These are phyloP conservation scores for Subacronicta megacephala DNA, from an alignment of 2,888 invertebrate species.

Conservation along the genomic window DNA sequence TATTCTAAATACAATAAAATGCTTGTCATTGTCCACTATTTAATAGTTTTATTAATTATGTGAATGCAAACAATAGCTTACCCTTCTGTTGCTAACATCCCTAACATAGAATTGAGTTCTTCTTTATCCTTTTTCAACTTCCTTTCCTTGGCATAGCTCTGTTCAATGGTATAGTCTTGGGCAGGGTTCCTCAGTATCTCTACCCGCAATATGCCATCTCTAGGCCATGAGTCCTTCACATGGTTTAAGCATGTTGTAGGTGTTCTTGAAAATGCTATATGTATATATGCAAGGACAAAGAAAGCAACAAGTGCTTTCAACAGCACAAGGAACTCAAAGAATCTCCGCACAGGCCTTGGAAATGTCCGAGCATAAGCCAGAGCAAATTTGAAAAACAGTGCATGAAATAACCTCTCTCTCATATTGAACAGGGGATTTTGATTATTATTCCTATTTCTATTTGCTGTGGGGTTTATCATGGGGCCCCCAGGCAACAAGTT, in stretches of 20 bases:
- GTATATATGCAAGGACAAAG: constrained; percentile 97
- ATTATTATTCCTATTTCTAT: constrained; percentile 89
- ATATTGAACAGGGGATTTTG: constrained; percentile 95
- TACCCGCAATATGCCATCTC: constrained; percentile 97
- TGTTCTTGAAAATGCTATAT: constrained; percentile 97
- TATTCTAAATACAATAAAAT: constrained; percentile 6
- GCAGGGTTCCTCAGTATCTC: constrained; percentile 94
- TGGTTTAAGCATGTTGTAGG: constrained; percentile 98
- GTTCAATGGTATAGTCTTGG: constrained; percentile 93
- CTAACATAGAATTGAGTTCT: constrained; percentile 90
- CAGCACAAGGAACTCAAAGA: constrained; percentile 95
- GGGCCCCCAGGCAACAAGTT: constrained; percentile 89
- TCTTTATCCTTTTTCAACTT: constrained; percentile 92
- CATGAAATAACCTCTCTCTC: constrained; percentile 97
- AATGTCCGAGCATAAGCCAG: constrained; percentile 97
- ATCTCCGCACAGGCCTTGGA: constrained; percentile 94
- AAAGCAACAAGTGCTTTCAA: constrained; percentile 94
- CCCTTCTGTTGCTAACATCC: constrained; percentile 92
- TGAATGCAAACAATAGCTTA: constrained; percentile 67
- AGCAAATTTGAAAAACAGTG: constrained; percentile 97
- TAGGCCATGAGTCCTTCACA: constrained; percentile 97
- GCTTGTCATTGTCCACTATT: constrained; percentile 20
- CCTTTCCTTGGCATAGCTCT: constrained; percentile 95
- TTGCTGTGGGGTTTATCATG: constrained; percentile 84
- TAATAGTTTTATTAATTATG: constrained; percentile 2